phyloP scores from a whole-genome alignment of 1,140 invertebrate genomes.

The Drosophila micromelanica region DNA sequence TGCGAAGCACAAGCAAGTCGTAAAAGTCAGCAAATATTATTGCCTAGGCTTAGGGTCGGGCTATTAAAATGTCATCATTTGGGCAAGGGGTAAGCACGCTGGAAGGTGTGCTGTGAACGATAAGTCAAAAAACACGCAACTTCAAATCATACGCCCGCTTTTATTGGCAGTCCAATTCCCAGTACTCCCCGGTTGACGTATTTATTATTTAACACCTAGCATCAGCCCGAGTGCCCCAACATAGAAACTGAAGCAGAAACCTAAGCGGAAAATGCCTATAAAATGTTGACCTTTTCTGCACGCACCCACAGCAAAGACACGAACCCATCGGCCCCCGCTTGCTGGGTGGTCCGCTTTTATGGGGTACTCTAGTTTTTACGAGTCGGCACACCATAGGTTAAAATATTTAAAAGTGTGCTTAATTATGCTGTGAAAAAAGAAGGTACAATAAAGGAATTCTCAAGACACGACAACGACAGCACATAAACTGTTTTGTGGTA shows the following conservation, averaged over 20 bases:
- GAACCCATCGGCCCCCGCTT: neutral
- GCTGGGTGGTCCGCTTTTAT: constrained; percentile 64
- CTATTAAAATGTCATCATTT: constrained; percentile 78
- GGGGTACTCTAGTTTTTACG: constrained; percentile 69
- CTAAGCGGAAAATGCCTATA: constrained; percentile 71
- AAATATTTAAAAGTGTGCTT: constrained; percentile 80
- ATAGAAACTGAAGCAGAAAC: constrained; percentile 12
- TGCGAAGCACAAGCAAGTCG: constrained; percentile 50
- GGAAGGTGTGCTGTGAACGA: constrained; percentile 45
- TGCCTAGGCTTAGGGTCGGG: constrained; percentile 57
- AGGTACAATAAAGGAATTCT: constrained; percentile 53
- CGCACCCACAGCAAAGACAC: constrained; percentile 40
- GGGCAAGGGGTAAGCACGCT: constrained; percentile 1
- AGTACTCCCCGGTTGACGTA: constrained; percentile 54
- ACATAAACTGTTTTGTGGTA: constrained; percentile 48
- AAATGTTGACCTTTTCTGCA: constrained; percentile 74
- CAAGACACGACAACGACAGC: constrained; percentile 42
- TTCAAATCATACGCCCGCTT: constrained; percentile 48
- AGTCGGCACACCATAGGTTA: constrained; percentile 66
- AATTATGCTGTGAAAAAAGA: constrained; percentile 65
- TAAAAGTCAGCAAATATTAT: constrained; percentile 74
- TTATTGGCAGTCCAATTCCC: constrained; percentile 61
- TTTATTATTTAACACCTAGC: constrained; percentile 80
- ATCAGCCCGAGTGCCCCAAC: neutral
- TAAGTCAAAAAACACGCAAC: constrained; percentile 61